Percentiles rank a stretch among this genome's conserved stretches.
phyloP scores from a whole-genome alignment of 1,140 invertebrate genomes.

The Camponotus floridanus region DNA sequence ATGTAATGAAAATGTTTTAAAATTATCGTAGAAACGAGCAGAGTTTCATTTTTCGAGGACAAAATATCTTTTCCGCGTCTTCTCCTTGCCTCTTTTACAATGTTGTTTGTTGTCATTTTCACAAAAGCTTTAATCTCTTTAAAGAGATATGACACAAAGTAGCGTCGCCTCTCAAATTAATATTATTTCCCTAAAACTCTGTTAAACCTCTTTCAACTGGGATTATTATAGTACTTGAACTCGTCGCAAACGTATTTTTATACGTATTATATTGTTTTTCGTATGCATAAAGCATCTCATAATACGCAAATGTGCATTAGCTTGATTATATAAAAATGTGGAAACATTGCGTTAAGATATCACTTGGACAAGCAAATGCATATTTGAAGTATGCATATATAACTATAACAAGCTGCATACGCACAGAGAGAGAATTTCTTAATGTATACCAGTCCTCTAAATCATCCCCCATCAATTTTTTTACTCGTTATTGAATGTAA shows the following conservation, averaged over 20 bases:
- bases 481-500: too few species aligned
- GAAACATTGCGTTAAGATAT: neutral
- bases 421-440: too few species aligned
- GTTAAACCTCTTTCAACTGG: constrained; percentile 12
- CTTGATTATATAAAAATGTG: neutral
- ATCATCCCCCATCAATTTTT: too few species aligned
- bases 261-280: neutral
- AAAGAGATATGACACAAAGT: neutral
- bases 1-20: neutral
- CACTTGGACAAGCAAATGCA: neutral
- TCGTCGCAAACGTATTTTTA: neutral
- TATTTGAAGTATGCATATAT: neutral
- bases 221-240: constrained; percentile 39
- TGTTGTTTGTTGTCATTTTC: constrained; percentile 51
- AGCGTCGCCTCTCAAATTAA: constrained; percentile 47
- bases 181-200: constrained; percentile 51
- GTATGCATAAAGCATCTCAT: neutral
- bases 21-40: neutral
- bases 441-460: too few species aligned
- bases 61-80: constrained; percentile 23
- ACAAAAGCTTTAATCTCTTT: constrained; percentile 53
- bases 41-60: neutral
- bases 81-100: constrained; percentile 18
- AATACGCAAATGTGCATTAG: constrained; percentile 10
- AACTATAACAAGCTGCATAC: neutral